Conservation (phyloP, 2,888 invertebrate species). For the Iselma pallidipennis region DNA sequence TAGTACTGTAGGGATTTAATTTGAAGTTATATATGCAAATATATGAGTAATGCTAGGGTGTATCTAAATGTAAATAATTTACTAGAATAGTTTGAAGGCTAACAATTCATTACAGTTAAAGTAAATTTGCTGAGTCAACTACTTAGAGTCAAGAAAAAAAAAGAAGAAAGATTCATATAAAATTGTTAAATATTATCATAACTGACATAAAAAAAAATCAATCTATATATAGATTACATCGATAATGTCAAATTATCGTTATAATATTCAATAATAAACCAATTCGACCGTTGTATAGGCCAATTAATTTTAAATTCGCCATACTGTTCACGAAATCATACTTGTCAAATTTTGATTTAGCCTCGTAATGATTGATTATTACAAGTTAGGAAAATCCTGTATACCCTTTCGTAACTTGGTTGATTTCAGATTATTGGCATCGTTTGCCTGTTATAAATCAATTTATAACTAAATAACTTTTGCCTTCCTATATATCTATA, state of each 20-base stretch:
- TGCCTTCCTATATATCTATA: neutral
- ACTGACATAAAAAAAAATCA: too few species aligned
- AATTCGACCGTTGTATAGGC: conserved; percentile 5
- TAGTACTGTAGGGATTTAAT: conserved; percentile 20
- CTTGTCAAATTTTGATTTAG: conserved; percentile 24
- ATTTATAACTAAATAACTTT: conserved; percentile 13
- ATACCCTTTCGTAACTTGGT: conserved; percentile 16
- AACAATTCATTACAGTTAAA: conserved; percentile 11
- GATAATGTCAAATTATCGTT: neutral
- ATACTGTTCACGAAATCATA: conserved; percentile 23
- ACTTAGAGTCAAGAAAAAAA: too few species aligned
- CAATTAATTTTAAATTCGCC: conserved; percentile 23
- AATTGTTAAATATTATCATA: too few species aligned
- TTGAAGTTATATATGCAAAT: conserved; percentile 24
- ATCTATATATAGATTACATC: neutral
- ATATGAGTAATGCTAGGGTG: conserved; percentile 17
- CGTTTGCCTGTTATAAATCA: conserved; percentile 22
- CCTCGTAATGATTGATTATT: conserved; percentile 25
- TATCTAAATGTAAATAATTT: conserved; percentile 26
- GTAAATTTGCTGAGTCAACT: neutral
- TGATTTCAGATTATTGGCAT: conserved; percentile 22
- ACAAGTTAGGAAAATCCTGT: conserved; percentile 15
- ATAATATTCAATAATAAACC: neutral
- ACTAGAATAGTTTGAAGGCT: conserved; percentile 15
- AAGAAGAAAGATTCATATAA: too few species aligned